These are phyloP conservation scores for Galeruca laticollis DNA, from an alignment of 2,888 invertebrate species.

Conservation along the genomic window DNA sequence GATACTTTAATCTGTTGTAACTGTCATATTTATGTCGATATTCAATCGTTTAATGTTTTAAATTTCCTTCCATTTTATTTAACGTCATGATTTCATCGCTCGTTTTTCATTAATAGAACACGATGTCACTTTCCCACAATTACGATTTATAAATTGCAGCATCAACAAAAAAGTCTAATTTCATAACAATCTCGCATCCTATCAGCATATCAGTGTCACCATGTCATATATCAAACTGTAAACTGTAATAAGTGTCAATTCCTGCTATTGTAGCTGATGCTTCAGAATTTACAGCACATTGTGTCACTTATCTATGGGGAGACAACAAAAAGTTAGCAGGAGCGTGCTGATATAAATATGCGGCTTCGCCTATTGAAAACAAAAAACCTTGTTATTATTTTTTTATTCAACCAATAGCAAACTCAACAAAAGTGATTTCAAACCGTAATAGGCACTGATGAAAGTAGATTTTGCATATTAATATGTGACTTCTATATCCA, in stretches of 20 bases:
- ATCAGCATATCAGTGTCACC: conserved; percentile 14
- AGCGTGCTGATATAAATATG: background rate
- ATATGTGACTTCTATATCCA: no score
- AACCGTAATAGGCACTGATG: no score
- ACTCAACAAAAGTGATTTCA: no score
- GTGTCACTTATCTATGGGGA: conserved; percentile 9
- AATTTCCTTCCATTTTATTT: background rate
- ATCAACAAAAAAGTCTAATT: conserved; percentile 19
- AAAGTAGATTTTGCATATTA: no score
- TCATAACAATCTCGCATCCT: conserved; percentile 8
- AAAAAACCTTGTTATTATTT: no score
- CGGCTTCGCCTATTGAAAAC: no score
- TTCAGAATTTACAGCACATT: conserved; percentile 16
- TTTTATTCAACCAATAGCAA: no score
- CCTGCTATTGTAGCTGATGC: conserved; percentile 16
- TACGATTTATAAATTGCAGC: conserved; percentile 13
- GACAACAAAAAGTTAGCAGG: background rate
- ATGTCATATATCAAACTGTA: conserved; percentile 22
- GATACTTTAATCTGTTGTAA: no score
- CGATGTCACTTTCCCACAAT: background rate
- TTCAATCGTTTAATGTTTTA: background rate
- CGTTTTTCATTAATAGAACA: conserved; percentile 8
- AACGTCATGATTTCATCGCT: background rate
- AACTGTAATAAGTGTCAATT: conserved; percentile 21
- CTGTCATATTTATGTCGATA: background rate